Percentiles rank a stretch among this genome's conserved stretches.
phyloP scores from a whole-genome alignment of 2,888 invertebrate genomes.

The Hybos culiciformis region DNA sequence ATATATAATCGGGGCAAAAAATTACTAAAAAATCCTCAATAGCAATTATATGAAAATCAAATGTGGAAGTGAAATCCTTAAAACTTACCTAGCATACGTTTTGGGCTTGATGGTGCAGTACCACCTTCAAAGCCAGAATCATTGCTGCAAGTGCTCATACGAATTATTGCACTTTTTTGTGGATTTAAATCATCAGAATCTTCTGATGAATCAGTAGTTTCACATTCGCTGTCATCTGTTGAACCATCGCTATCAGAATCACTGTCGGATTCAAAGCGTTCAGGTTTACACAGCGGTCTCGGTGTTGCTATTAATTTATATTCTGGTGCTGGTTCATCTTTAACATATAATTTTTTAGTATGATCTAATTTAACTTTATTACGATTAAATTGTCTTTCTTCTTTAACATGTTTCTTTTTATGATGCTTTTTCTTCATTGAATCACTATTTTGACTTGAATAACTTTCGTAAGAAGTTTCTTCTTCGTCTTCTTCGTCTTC shows the following conservation, averaged over 20 bases:
- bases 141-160: slow-evolving; percentile 60
- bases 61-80: background rate
- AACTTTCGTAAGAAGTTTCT: slow-evolving; percentile 25
- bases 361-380: slow-evolving; percentile 35
- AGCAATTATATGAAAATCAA: no score
- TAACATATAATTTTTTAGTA: slow-evolving; percentile 35
- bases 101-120: slow-evolving; percentile 50
- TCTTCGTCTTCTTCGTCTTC: slow-evolving; percentile 20
- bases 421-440: slow-evolving; percentile 32
- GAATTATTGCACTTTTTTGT: slow-evolving; percentile 30
- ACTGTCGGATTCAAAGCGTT: slow-evolving; percentile 41
- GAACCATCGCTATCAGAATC: slow-evolving; percentile 34
- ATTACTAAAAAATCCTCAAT: no score
- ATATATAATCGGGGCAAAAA: no score
- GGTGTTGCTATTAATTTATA: slow-evolving; percentile 47
- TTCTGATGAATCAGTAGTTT: slow-evolving; percentile 9
- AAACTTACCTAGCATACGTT: slow-evolving; percentile 41
- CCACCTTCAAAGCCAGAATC: slow-evolving; percentile 70
- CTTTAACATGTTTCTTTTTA: slow-evolving; percentile 26
- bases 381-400: slow-evolving; percentile 32
- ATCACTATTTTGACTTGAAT: slow-evolving; percentile 29
- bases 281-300: slow-evolving; percentile 41
- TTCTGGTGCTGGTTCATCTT: slow-evolving; percentile 41
- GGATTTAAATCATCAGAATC: slow-evolving; percentile 14
- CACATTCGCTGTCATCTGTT: slow-evolving; percentile 34